These are phyloP conservation scores for Triplophysa dalaica DNA, from an alignment of 2,113 vertebrate genomes.

Conservation along the genomic window DNA sequence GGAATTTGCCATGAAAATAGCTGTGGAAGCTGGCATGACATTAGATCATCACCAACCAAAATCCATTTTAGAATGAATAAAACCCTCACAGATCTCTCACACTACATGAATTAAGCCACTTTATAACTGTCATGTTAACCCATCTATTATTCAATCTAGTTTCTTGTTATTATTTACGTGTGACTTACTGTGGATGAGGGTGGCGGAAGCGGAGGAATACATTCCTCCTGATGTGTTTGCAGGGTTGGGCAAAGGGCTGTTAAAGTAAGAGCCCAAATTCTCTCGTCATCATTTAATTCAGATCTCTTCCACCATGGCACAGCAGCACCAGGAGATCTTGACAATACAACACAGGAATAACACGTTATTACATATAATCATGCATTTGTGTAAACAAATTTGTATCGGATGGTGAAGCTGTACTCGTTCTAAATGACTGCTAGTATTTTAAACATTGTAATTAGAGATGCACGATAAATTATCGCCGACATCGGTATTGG, in stretches of 20 bases:
- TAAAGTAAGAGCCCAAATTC: slow-evolving; percentile 71
- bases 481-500: no score
- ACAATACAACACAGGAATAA: neutral
- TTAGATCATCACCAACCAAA: no score
- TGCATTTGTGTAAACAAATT: no score
- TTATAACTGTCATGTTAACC: neutral
- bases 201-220: slow-evolving; percentile 70
- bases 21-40: no score
- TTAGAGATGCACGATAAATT: no score
- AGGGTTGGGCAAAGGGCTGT: slow-evolving; percentile 58
- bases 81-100: neutral
- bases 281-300: slow-evolving; percentile 64
- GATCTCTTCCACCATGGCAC: slow-evolving; percentile 69
- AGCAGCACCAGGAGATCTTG: neutral
- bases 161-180: neutral
- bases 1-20: neutral
- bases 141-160: neutral
- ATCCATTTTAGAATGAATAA: neutral
- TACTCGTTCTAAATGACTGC: no score
- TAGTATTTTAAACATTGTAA: no score
- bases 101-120: neutral
- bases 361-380: neutral
- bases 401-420: no score
- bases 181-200: slow-evolving; percentile 43
- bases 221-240: slow-evolving; percentile 53